Percentiles rank a stretch among this genome's conserved stretches.
Evolutionary conservation across 1,140 invertebrate genomes (phyloP).

Genomic region (Adoxophyes honmai): DNA sequence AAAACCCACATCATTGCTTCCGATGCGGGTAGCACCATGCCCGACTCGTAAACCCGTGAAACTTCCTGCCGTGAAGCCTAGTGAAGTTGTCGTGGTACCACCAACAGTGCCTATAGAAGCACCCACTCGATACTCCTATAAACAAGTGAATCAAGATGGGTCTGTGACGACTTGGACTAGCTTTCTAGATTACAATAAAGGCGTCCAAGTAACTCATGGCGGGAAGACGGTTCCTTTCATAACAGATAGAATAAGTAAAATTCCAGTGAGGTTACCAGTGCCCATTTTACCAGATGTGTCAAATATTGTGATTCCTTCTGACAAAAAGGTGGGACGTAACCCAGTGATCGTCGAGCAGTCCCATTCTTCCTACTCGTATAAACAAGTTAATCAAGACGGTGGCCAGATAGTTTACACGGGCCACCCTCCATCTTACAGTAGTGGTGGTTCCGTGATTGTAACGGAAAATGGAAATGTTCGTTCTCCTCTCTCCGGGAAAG

Average conservation of each 20-base stretch:
- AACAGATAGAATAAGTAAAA: conserved; percentile 1
- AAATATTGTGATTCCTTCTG: not conserved
- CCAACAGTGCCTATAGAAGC: not conserved
- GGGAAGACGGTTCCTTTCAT: not conserved
- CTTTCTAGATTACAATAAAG: not conserved
- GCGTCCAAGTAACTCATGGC: not conserved
- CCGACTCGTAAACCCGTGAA: not conserved
- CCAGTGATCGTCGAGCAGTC: conserved; percentile 1
- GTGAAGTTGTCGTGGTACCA: not conserved
- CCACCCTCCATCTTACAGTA: too few relatives aligned
- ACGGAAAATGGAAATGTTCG: conserved; percentile 14
- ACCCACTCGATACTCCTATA: conserved; percentile 28
- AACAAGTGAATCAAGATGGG: conserved; percentile 22
- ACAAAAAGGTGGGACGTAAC: too few relatives aligned
- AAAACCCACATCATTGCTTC: not conserved
- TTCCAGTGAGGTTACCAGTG: not conserved
- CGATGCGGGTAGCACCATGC: not conserved
- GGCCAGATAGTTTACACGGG: conserved; percentile 19
- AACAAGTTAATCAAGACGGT: conserved; percentile 23
- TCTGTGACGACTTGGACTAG: conserved; percentile 18
- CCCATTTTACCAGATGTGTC: not conserved
- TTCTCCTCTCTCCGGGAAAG: conserved; percentile 22
- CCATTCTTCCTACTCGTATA: conserved; percentile 25
- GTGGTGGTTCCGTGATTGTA: too few relatives aligned
- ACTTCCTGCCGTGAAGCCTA: not conserved